Conservation (phyloP, 2,888 invertebrate species). For the Pristionchus mayeri region DNA sequence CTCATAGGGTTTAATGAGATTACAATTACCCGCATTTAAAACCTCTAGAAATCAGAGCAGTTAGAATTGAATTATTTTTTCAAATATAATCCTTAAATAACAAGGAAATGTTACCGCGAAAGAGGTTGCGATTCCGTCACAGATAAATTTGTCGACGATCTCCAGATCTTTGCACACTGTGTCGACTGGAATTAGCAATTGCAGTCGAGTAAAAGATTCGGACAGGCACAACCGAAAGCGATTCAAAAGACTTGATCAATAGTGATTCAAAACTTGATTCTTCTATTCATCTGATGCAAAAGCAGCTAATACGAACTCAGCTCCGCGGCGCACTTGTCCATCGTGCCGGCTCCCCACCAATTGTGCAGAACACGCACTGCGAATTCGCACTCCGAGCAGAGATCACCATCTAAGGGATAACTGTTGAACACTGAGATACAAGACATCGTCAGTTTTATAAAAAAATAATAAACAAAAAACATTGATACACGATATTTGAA, state of each 20-base stretch:
- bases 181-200: not conserved
- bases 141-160: constrained; percentile 66
- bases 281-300: not conserved
- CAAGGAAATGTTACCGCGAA: constrained; percentile 56
- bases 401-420: too few species aligned
- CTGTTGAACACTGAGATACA: too few species aligned
- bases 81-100: too few species aligned
- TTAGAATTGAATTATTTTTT: too few species aligned
- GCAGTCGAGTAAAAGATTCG: not conserved
- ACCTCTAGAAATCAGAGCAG: too few species aligned
- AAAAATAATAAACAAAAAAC: too few species aligned
- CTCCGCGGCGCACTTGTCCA: constrained; percentile 57
- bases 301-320: not conserved
- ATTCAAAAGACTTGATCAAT: not conserved
- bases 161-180: constrained; percentile 62
- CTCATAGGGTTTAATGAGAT: too few species aligned
- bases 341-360: constrained; percentile 59
- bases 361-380: constrained; percentile 58
- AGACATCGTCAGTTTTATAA: too few species aligned
- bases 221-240: not conserved
- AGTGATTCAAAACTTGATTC: too few species aligned
- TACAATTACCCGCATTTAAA: too few species aligned
- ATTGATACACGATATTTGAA: too few species aligned
- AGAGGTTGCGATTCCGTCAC: constrained; percentile 62
- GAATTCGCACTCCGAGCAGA: constrained; percentile 50